These are phyloP conservation scores for Aphelenchoides besseyi DNA, from an alignment of 1,140 invertebrate species.

Conservation along the genomic window DNA sequence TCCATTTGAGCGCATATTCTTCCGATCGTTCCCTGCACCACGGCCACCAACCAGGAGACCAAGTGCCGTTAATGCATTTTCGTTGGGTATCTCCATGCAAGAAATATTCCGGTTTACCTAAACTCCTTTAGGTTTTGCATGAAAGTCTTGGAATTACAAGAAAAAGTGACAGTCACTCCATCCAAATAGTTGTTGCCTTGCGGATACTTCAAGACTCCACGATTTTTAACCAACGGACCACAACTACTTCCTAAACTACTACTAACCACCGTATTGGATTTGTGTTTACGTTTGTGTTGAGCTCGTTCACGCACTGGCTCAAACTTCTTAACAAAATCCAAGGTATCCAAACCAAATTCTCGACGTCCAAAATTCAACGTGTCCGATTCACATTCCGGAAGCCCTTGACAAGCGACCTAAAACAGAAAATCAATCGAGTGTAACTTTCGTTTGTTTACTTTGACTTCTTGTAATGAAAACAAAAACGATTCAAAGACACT, in stretches of 20 bases:
- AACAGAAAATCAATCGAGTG: slow-evolving; percentile 13
- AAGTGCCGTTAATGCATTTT: slow-evolving; percentile 42
- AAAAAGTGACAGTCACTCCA: slow-evolving; percentile 50
- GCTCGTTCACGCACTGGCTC: slow-evolving; percentile 34
- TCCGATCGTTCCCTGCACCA: slow-evolving; percentile 28
- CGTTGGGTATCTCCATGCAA: slow-evolving; percentile 44
- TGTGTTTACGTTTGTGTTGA: slow-evolving; percentile 30
- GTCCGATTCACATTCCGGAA: slow-evolving; percentile 45
- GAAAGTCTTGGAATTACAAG: neutral
- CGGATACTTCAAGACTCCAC: slow-evolving; percentile 43
- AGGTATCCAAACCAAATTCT: slow-evolving; percentile 46
- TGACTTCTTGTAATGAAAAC: slow-evolving; percentile 41
- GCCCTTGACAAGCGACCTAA: slow-evolving; percentile 40
- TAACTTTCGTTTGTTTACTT: slow-evolving; percentile 24
- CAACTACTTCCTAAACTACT: slow-evolving; percentile 32
- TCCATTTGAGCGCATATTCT: slow-evolving; percentile 46
- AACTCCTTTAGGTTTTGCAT: neutral
- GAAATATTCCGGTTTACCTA: slow-evolving; percentile 44
- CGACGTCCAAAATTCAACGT: slow-evolving; percentile 38
- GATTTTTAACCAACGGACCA: slow-evolving; percentile 44
- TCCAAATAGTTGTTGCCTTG: slow-evolving; percentile 44
- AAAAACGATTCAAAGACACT: slow-evolving; percentile 34
- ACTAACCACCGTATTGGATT: neutral
- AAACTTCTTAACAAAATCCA: slow-evolving; percentile 44
- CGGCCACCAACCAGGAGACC: slow-evolving; percentile 32